Base-by-base conservation (phyloP, 37 sponge, comb jelly and placozoan species). In the Mnemiopsis leidyi region DNA sequence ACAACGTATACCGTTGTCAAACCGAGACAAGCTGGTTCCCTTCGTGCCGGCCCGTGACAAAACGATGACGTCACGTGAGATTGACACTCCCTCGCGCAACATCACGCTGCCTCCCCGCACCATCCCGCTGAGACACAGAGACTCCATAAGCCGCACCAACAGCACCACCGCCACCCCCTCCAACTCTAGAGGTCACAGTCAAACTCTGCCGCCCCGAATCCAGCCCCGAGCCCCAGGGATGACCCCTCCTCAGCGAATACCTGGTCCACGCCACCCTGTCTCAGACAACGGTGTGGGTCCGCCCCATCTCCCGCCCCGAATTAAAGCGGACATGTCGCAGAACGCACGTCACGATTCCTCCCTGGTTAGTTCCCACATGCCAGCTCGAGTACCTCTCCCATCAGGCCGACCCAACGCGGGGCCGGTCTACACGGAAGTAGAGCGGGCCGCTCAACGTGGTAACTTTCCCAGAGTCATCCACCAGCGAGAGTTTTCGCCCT, bases 401-500 rank as follows among this genome's bases (percentile, higher is more conserved):
- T 61, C 36, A 85, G n/a, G 48, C 25, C 24, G 29, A 33, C 36
- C 37, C 82, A 79, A 20, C 82, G 32, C 23, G 36, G n/a, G n/a
- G 29, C 90, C 90, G 0, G 90, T 85, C 24, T 85, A 85, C 90
- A n/a, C 61, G 1, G 61, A 36, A 29, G 90, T 85, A 3, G 90
- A 85, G 35, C 23, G 73, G 35, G 5, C 82, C 5, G 9, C 61
- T 5, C 61, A 48, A 13, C 5, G 61, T 18, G 37, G 82, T 1
- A 28, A 29, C n/a, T n/a, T n/a, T 23, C 90, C 90, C 0, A 39
- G 90, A 13, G 40, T 85, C 0, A 40, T 85, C 1, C 90, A 85
- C n/a, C 40, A 33, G 28, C 90, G 36, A 28, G 90, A 85, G 90
- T 85, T 85, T 28, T 85, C 90, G 26, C 90, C 90, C n/a, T 85